Evolutionary conservation across 2,797 vertebrate species (phyloP).

Genomic region (Sibirionetta formosa): DNA sequence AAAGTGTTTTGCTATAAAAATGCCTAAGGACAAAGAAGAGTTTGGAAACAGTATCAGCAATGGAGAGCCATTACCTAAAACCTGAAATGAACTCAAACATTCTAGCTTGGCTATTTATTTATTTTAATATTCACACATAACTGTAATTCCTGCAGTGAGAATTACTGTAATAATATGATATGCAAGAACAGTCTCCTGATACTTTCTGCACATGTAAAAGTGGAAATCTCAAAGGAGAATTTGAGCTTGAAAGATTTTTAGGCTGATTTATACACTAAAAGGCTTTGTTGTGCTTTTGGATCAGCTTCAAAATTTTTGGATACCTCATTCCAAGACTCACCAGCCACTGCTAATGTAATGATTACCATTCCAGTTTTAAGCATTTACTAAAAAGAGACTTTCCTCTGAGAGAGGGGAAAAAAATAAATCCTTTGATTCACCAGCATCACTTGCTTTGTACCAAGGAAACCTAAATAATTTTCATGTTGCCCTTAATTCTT

Average conservation of each 20-base stretch:
- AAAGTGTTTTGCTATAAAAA: constrained; percentile 43
- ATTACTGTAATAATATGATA: constrained; percentile 52
- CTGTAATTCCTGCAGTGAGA: constrained; percentile 63
- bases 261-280: constrained; percentile 45
- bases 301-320: constrained; percentile 51
- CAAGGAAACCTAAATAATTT: background rate
- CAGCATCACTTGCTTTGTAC: background rate
- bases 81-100: constrained; percentile 59
- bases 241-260: constrained; percentile 67
- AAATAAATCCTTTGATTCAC: background rate
- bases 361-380: constrained; percentile 38
- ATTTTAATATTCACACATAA: constrained; percentile 53
- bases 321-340: constrained; percentile 44
- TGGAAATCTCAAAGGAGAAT: constrained; percentile 70
- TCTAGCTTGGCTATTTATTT: constrained; percentile 47
- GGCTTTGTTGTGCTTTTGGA: constrained; percentile 40
- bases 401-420: background rate
- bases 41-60: constrained; percentile 18
- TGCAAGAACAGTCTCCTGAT: constrained; percentile 62
- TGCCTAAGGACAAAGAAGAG: constrained; percentile 44
- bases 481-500: background rate
- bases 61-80: constrained; percentile 27
- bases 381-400: background rate
- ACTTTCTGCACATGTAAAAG: constrained; percentile 42
- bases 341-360: constrained; percentile 29